Evolutionary conservation across 2,113 vertebrate species (phyloP).

Genomic region (Tragelaphus imberbis): DNA sequence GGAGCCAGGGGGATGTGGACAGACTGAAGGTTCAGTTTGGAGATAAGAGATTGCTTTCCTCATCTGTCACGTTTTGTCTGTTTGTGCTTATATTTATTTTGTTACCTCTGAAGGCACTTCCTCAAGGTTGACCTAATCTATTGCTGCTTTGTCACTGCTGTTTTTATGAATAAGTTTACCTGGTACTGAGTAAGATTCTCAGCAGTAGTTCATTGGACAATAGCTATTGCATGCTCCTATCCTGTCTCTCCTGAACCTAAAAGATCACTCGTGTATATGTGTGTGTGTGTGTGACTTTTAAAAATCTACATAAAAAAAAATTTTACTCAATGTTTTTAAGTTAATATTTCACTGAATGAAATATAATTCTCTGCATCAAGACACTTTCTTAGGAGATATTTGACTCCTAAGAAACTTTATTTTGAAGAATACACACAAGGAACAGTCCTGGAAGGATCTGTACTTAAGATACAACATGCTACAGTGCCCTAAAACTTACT

Average conservation of each 20-base stretch:
- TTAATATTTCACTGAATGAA: neutral
- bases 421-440: neutral
- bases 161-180: conserved; percentile 14
- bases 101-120: neutral
- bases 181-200: neutral
- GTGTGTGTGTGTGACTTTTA: neutral
- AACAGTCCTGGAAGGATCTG: neutral
- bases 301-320: neutral
- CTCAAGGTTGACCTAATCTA: neutral
- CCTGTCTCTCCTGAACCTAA: neutral
- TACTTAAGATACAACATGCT: neutral
- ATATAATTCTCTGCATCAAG: neutral
- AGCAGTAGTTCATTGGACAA: neutral
- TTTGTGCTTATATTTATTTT: neutral
- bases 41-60: neutral
- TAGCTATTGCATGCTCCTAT: neutral
- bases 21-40: neutral
- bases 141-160: neutral
- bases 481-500: neutral
- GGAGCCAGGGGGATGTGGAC: neutral
- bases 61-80: neutral
- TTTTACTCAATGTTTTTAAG: neutral
- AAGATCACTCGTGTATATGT: neutral
- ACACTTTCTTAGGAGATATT: neutral
- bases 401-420: neutral